Conservation (phyloP, 2,113 vertebrate species). For the Pardalotus punctatus region DNA sequence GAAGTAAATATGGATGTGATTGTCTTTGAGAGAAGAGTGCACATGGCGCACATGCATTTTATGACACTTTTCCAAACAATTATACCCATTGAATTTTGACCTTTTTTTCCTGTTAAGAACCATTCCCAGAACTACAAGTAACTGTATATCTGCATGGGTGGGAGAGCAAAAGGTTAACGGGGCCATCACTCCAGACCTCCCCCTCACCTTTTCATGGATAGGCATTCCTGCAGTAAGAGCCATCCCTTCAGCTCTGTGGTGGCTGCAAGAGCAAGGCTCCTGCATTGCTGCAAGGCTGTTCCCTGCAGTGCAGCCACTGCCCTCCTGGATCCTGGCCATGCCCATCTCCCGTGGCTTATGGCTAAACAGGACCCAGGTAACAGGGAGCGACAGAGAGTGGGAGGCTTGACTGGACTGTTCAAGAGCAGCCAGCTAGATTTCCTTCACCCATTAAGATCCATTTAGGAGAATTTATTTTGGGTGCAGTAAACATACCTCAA, state of each 20-base stretch:
- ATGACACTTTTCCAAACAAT: neutral
- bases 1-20: neutral
- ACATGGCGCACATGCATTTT: accelerated
- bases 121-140: neutral
- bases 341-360: accelerated
- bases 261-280: neutral
- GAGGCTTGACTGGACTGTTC: neutral
- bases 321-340: neutral
- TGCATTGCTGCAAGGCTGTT: neutral
- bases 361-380: neutral
- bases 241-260: accelerated
- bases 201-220: neutral
- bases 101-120: neutral
- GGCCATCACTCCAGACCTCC: accelerated
- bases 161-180: neutral
- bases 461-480: neutral
- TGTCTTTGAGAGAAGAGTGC: neutral
- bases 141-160: neutral
- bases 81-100: neutral
- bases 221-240: neutral
- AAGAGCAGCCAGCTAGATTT: neutral
- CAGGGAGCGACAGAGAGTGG: accelerated
- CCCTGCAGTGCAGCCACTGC: neutral
- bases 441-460: neutral
- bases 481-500: neutral